Base-by-base conservation (phyloP, 1,140 invertebrate species). In the Bathynomus jamesi region DNA sequence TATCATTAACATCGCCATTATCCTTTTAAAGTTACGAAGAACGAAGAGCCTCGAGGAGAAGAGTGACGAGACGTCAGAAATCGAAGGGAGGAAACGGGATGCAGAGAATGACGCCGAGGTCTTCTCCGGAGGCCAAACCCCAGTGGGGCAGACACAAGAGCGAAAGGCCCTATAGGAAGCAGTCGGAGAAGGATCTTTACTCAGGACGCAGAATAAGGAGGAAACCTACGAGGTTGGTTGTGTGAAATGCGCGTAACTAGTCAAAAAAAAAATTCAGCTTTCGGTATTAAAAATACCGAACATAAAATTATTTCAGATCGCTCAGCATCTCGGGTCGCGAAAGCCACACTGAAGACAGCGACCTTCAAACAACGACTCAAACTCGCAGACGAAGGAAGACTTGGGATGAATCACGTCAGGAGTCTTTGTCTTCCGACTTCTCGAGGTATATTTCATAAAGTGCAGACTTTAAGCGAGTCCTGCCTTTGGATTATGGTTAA, bases 151-250 rank as follows among this genome's bases (percentile, higher is more conserved):
- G 69, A 11, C 64, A 73, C 72, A 67, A 73, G 8, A 73, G 72
- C 24, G 72, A 73, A 40, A 69, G 72, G 21, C 72, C 72, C 11
- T 73, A 73, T 64, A 73, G 67, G 29, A 73, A 73, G 63, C 72
- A 73, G 46, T 73, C 72, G 8, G 72, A 73, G 46, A 73, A 73
- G 64, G 72, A 73, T 21, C 72, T 67, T 8, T 73, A 70, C 67
- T 69, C 72, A 25, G 61, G 31, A 32, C 53, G 72, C 17, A 53
- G 67, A 64, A n/a, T 73, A n/a, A 70, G 72, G 40, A 32, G 67
- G 30, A 61, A 67, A 40, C 32, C 63, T 10, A 32, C 67, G 27
- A 73, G 72, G 72, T 73, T 24, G 8, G 65, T 17, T 30, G 7
- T 1, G 4, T 13, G 30, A 8, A 32, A 0, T 29, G n/a, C n/a